Evolutionary conservation across 2,888 invertebrate genomes (phyloP).

Genomic region (Stenotaenia linearis): DNA sequence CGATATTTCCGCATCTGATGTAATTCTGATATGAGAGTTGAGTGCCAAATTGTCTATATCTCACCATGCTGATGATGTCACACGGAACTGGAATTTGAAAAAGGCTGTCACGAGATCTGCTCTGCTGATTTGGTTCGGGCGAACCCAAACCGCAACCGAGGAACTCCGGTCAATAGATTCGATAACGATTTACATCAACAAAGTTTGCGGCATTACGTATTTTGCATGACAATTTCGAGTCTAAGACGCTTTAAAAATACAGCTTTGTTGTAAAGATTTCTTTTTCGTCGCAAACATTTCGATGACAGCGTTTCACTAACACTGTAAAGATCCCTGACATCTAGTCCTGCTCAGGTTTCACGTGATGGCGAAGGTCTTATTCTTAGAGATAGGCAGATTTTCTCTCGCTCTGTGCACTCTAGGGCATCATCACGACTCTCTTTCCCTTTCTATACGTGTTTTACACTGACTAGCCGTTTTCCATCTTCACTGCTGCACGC

Average conservation of each 20-base stretch:
- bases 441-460: not conserved
- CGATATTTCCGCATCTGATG: constrained; percentile 23
- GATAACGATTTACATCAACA: constrained; percentile 10
- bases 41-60: constrained; percentile 24
- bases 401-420: constrained; percentile 19
- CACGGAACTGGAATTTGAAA: not conserved
- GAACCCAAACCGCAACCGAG: not conserved
- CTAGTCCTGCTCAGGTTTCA: not conserved
- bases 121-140: not conserved
- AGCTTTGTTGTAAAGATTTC: not conserved
- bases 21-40: constrained; percentile 12
- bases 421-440: constrained; percentile 20
- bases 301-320: constrained; percentile 6
- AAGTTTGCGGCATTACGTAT: not conserved
- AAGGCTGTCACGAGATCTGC: constrained; percentile 5
- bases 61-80: constrained; percentile 23
- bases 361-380: constrained; percentile 18
- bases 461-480: constrained; percentile 23
- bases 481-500: constrained; percentile 17
- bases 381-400: constrained; percentile 21
- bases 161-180: constrained; percentile 9
- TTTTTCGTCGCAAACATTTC: not conserved
- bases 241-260: not conserved
- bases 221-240: not conserved
- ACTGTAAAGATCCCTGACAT: constrained; percentile 19